Conservation (phyloP, 92 coral and sea anemone species). For the Actinostola sp. region DNA sequence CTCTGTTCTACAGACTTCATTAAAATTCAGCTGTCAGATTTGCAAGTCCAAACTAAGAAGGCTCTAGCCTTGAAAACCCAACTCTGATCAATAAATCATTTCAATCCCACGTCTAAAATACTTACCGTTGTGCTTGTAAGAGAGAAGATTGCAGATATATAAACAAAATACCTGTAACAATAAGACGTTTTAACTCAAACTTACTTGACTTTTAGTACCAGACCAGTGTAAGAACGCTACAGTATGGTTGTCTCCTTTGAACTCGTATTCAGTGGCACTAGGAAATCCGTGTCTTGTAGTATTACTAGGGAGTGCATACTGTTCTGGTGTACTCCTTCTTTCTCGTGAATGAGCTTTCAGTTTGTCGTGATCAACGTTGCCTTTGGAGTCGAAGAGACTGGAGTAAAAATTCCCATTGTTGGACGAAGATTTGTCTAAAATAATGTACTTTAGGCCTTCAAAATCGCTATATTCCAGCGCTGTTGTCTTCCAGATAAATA, state of each 20-base stretch:
- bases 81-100: too few species aligned
- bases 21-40: too few species aligned
- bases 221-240: conserved; percentile 76
- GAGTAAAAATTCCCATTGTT: conserved; percentile 19
- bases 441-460: conserved; percentile 12
- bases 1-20: too few species aligned
- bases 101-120: too few species aligned
- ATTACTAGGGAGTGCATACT: not conserved
- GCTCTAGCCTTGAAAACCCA: too few species aligned
- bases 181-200: too few species aligned
- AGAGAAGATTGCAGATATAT: too few species aligned
- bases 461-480: conserved; percentile 13
- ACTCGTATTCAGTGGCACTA: conserved; percentile 46
- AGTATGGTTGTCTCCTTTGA: conserved; percentile 61
- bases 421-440: conserved; percentile 5
- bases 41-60: too few species aligned
- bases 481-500: conserved; percentile 2
- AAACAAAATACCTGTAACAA: too few species aligned
- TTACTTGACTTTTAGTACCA: conserved; percentile 63
- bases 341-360: conserved; percentile 9
- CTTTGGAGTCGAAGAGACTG: conserved; percentile 25
- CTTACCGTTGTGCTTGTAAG: too few species aligned
- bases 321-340: not conserved
- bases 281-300: conserved; percentile 10
- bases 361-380: conserved; percentile 14